Evolutionary conservation across 2,797 vertebrate species (phyloP).

Genomic region (Tokudaia tokunoshimensis): DNA sequence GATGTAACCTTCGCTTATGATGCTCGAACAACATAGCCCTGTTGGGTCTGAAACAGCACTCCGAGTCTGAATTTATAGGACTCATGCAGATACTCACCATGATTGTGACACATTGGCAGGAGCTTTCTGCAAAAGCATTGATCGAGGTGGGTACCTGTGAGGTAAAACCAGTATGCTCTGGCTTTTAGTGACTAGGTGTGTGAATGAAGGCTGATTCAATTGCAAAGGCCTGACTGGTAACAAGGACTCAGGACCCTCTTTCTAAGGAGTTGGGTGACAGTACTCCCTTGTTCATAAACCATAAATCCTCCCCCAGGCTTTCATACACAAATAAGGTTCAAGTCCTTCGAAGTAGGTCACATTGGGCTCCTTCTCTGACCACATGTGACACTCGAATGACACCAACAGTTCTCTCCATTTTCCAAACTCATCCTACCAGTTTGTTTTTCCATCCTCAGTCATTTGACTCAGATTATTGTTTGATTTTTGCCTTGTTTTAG

Average conservation of each 20-base stretch:
- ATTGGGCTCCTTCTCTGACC: not conserved
- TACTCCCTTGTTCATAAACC: not conserved
- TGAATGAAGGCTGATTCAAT: not conserved
- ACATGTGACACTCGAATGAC: not conserved
- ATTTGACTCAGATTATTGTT: not conserved
- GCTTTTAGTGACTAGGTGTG: not conserved
- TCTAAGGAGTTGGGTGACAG: not conserved
- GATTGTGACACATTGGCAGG: not conserved
- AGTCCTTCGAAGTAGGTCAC: not conserved
- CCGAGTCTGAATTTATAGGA: slow-evolving; percentile 78
- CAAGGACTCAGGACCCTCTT: not conserved
- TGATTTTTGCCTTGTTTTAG: not conserved
- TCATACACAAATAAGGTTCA: not conserved
- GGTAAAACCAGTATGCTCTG: not conserved
- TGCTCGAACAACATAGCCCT: slow-evolving; percentile 71
- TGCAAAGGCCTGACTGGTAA: not conserved
- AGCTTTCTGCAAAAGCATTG: not conserved
- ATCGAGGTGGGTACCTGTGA: not conserved
- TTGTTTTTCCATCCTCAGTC: not conserved
- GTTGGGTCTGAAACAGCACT: slow-evolving; percentile 69
- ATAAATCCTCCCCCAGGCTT: not conserved
- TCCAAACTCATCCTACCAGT: not conserved
- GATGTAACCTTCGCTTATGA: slow-evolving; percentile 79
- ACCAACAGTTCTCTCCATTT: not conserved
- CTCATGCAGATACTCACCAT: not conserved